These are phyloP conservation scores for Thryonomys swinderianus DNA, from an alignment of 2,113 vertebrate species.

Conservation along the genomic window DNA sequence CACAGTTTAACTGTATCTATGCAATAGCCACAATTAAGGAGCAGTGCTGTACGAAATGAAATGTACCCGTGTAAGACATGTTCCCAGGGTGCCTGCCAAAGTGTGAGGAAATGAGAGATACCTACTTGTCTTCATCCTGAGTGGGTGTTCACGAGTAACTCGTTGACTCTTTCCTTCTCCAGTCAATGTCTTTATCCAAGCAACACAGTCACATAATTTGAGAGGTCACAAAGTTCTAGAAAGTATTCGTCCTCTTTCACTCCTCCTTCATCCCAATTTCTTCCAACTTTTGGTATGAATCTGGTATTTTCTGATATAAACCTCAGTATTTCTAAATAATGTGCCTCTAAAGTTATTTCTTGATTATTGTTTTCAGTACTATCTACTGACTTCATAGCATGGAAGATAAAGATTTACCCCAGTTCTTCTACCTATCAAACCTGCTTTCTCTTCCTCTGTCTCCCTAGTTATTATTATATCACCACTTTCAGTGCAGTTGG, in stretches of 20 bases:
- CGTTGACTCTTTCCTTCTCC: neutral
- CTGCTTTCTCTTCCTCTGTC: neutral
- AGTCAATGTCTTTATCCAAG: neutral
- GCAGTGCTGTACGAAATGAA: neutral
- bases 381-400: neutral
- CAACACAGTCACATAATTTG: neutral
- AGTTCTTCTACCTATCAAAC: neutral
- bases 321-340: neutral
- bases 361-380: neutral
- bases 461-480: neutral
- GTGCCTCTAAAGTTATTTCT: neutral
- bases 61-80: neutral
- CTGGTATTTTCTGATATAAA: neutral
- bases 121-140: neutral
- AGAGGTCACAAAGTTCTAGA: neutral
- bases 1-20: neutral
- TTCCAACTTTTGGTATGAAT: neutral
- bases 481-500: neutral
- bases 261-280: neutral
- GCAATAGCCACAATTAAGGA: neutral
- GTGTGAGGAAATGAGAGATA: neutral
- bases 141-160: neutral
- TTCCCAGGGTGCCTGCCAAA: neutral
- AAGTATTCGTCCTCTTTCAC: neutral
- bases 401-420: neutral